Base-by-base conservation (phyloP, 2,888 invertebrate genomes). In the Protodeltote pygarga region DNA sequence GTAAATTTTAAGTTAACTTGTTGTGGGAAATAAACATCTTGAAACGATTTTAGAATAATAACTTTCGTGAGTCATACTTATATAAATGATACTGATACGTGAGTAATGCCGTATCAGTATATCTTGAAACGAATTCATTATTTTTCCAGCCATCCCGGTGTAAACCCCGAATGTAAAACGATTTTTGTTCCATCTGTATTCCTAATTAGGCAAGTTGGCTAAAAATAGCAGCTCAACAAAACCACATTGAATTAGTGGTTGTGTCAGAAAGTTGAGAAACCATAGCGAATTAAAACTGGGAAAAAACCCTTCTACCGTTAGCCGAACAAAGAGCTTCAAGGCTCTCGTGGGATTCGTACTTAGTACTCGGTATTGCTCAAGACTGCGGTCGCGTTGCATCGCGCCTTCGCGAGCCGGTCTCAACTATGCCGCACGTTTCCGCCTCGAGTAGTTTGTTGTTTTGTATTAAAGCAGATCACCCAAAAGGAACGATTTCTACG, bases 261-360 rank as follows among this genome's bases (percentile, higher is more conserved):
- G 75, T 69, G 77, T 68, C 69, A 69, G 54, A 73, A 63, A 64
- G 42, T 69, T 63, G 65, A 38, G 67, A 66, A 72, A 77, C 57
- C 55, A 58, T 51, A 54, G 64, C 52, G 53, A 77, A 76, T 74
- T 74, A 70, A 70, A 71, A 71, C 64, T 69, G 60, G 71, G 64
- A 70, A 75, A 76, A 77, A 75, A 62, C 69, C 76, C 73, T 78
- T 77, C 79, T 80, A 76, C 74, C 66, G 53, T 45, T 47, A 45
- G 65, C 69, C 62, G 68, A 76, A 84, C 82, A 85, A 84, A 85
- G 81, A 79, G 70, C 74, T 76, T 75, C 79, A 85, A 85, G 84
- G 84, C 75, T 77, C 67, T 79, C 73, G 73, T 73, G 74, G 73
- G 79, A 81, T 81, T 80, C 77, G n/a, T n/a, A n/a, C n/a, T 68